Base-by-base conservation (phyloP, 2,888 invertebrate genomes). In the Eupithecia inturbata region DNA sequence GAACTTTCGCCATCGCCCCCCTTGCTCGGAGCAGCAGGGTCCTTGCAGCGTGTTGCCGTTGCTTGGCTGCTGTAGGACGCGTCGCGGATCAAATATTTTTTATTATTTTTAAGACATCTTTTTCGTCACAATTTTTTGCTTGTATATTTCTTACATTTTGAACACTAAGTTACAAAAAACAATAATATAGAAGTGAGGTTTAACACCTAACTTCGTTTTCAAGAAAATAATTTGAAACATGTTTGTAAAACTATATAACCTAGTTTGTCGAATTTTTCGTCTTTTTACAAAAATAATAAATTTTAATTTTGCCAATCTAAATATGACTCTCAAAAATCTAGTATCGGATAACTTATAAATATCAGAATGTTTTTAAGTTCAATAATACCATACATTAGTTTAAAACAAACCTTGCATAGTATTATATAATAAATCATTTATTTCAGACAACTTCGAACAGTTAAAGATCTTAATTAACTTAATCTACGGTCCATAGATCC, bases 1-100 rank as follows among this genome's bases (percentile, higher is more conserved):
- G 88, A 87, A 94, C 94, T 94, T 94, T 94, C 94, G 94, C 94
- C 89, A 88, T 83, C 85, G 92, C 94, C 93, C 92, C 89, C 89
- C 87, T 91, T 87, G 87, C 81, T 89, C 91, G 80, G 86, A 82
- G 78, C 84, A 82, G 81, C 82, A 77, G 83, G 89, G 91, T 94
- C 93, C 94, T 94, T 93, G 91, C 71, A 10, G 68, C 73, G 90
- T 91, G 89, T 89, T 87, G 83, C 80, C 85, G 83, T 80, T 85
- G 87, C 84, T 83, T 83, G 81, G 85, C 86, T 84, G 87, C 86
- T 85, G 84, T 82, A 86, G 85, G 88, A 91, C 93, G 93, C 88
- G 89, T 84, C 84, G 88, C 84, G 87, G 87, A 89, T 84, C 26
- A 72, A 3, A n/a, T 28, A 6, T 49, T 26, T 9, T 33, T 64